A percentile compares a stretch with the other conserved stretches of the same genome.
phyloP scores from a whole-genome alignment of 2,888 invertebrate species.

The Odontothrips loti region DNA sequence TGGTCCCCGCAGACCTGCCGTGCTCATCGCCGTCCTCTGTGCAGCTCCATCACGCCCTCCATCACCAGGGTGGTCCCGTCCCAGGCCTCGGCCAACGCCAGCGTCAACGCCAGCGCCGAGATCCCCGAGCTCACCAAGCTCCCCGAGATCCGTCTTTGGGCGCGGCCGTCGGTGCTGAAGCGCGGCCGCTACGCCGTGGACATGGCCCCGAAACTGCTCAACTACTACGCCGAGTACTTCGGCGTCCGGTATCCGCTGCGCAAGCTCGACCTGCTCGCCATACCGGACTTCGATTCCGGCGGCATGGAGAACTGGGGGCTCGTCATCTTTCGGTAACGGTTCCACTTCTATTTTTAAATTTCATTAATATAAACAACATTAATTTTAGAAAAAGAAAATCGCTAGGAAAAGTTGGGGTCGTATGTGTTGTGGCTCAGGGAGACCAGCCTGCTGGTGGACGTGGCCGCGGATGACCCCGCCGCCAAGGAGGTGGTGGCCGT shows the following conservation, averaged over 20 bases:
- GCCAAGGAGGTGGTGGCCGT: neutral
- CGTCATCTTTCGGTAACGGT: constrained; percentile 2
- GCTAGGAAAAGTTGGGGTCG: neutral
- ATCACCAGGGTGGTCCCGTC: too few relatives aligned
- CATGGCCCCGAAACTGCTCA: neutral
- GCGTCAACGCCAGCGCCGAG: too few relatives aligned
- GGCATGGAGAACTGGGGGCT: constrained; percentile 21
- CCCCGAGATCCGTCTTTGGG: neutral
- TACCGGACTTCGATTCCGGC: constrained; percentile 5
- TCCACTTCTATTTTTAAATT: neutral
- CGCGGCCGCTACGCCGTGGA: constrained; percentile 8
- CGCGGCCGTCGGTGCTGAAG: neutral
- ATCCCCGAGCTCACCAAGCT: too few relatives aligned
- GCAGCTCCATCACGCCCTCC: neutral
- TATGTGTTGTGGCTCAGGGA: neutral
- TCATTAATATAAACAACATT: too few relatives aligned
- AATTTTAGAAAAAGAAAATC: too few relatives aligned
- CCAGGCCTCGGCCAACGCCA: too few relatives aligned
- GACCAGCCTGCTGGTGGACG: neutral
- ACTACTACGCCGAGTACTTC: constrained; percentile 14
- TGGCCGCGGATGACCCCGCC: neutral
- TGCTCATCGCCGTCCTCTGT: neutral
- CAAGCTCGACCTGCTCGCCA: constrained; percentile 12
- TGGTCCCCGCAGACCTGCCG: too few relatives aligned
- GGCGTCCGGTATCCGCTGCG: neutral